These are phyloP conservation scores for Paradoxurus hermaphroditus DNA, from an alignment of 2,113 vertebrate species.

Conservation along the genomic window DNA sequence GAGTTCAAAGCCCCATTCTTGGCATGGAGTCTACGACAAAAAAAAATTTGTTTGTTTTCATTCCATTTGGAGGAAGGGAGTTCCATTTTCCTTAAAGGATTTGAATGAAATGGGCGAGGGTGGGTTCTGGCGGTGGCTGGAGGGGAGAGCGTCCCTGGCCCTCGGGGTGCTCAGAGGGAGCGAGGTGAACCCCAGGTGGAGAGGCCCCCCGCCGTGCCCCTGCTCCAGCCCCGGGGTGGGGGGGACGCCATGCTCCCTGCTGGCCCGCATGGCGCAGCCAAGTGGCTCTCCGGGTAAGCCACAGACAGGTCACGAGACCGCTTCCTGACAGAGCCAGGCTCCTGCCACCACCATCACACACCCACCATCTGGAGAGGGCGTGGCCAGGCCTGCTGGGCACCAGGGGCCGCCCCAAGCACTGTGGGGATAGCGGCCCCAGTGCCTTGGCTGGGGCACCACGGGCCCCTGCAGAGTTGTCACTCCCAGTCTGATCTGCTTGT, in stretches of 20 bases:
- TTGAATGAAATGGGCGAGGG: not conserved
- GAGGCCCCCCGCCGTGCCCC: not conserved
- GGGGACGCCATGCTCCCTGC: not conserved
- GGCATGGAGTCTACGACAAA: too few relatives aligned
- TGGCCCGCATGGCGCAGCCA: not conserved
- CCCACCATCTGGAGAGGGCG: rapidly evolving
- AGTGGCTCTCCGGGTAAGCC: not conserved
- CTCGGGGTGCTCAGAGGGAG: not conserved
- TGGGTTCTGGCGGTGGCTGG: not conserved
- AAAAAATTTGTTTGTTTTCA: not conserved
- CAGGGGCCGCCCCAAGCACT: not conserved
- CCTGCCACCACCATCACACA: not conserved
- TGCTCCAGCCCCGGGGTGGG: too few relatives aligned
- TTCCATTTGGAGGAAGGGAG: not conserved
- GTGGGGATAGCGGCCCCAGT: not conserved
- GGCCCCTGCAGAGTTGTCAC: not conserved
- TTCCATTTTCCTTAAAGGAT: not conserved
- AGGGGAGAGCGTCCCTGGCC: not conserved
- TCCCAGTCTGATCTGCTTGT: not conserved
- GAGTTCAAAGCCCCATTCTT: too few relatives aligned
- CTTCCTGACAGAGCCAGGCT: not conserved
- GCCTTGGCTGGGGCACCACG: not conserved
- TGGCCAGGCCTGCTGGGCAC: not conserved
- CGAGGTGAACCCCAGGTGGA: not conserved
- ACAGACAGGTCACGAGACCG: rapidly evolving